Evolutionary conservation across 2,888 invertebrate species (phyloP), one percentile per base, ranked within the genome.

Genomic region (Agrotis ipsilon): DNA sequence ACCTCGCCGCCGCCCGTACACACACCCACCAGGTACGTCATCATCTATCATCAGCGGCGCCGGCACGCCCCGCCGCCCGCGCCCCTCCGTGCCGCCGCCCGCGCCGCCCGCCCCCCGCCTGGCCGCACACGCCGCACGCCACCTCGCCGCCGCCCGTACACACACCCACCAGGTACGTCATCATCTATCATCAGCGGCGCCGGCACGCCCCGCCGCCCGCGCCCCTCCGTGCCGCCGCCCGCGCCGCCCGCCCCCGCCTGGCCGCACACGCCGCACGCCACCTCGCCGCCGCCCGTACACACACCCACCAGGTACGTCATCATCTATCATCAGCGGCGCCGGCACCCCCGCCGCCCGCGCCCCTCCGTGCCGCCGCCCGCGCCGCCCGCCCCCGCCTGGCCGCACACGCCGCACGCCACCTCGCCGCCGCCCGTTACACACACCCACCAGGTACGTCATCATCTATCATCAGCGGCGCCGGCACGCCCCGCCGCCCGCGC

Each of bases 41-140:
- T 32, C 32, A 32, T 32, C 32, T 32, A 32, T 32, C 32, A 32
- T 32, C 32, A 32, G 7, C 9, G 9, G 32, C 75, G 68, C 92
- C 83, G 27, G 92, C 94, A 72, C 91, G 73, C 93, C 61, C 16
- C 39, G 0, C 39, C 39, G 24, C 72, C 59, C 11, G 45, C 68
- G 32, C 18, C 13, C 52, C 11, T 21, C 49, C 32, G 32, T 32
- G 43, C 72, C 69, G 51, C 61, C 65, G 46, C 67, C 66, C 16
- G 98, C 99, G 79, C 99, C 99, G 2, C 99, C 93, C 94, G 92
- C 93, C 91, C 93, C n/a, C 81, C 7, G 21, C 21, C 24, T 55
- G 54, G 54, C 54, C n/a, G 18, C 68, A 54, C 80, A 81, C 52
- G 98, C 98, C 67, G 39, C 39, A 39, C 39, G 39, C 39, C 39